Evolutionary conservation across 2,113 vertebrate species (phyloP).

Genomic region (Nymphicus hollandicus): DNA sequence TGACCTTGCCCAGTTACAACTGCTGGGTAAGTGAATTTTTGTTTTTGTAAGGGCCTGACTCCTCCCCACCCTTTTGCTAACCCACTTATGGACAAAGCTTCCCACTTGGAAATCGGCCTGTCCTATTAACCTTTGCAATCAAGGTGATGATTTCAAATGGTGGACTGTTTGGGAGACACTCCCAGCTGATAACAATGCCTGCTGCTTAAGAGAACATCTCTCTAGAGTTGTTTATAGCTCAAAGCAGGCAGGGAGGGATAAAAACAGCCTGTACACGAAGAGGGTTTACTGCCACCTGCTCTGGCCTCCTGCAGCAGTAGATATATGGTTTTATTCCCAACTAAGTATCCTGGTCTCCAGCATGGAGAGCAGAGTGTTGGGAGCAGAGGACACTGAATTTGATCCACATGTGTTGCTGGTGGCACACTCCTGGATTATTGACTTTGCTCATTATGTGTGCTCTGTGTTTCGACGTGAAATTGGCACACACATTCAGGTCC

Average conservation of each 20-base stretch:
- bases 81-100: conserved; percentile 35
- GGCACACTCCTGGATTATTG: background rate
- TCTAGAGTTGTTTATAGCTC: background rate
- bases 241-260: background rate
- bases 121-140: conserved; percentile 14
- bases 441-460: background rate
- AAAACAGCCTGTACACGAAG: background rate
- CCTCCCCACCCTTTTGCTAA: conserved; percentile 30
- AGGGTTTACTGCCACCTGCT: background rate
- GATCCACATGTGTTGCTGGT: background rate
- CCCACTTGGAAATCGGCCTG: conserved; percentile 24
- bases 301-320: background rate
- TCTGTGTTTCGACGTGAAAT: background rate
- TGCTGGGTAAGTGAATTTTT: conserved; percentile 36
- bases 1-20: background rate
- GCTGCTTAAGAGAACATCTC: background rate
- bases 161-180: background rate
- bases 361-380: fast-evolving
- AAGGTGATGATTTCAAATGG: background rate
- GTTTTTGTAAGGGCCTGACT: background rate
- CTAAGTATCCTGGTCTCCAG: background rate
- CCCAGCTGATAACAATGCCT: background rate
- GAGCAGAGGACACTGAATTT: background rate
- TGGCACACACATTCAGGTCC: background rate
- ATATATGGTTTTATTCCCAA: background rate